These are phyloP conservation scores for Tolmerus cingulatus DNA, from an alignment of 2,888 invertebrate species.

Conservation along the genomic window DNA sequence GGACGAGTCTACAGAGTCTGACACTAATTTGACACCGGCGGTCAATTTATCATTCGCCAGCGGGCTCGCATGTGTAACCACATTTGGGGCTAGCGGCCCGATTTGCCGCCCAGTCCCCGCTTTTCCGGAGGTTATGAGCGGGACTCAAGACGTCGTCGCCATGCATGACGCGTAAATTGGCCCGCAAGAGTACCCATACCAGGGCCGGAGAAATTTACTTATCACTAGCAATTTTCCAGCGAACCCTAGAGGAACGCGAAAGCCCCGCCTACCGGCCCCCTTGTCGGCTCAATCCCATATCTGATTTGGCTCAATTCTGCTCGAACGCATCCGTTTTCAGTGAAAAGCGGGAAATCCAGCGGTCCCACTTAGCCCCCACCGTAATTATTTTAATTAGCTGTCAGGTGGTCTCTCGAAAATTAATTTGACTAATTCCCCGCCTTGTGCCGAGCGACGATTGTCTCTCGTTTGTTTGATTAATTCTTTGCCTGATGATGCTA, in stretches of 20 bases:
- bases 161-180: constrained; percentile 12
- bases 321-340: background rate
- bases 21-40: constrained; percentile 45
- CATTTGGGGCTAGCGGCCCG: background rate
- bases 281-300: background rate
- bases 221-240: background rate
- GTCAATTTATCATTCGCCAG: constrained; percentile 43
- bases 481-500: background rate
- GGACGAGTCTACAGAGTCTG: constrained; percentile 35
- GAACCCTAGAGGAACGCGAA: background rate
- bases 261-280: background rate
- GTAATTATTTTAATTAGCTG: constrained; percentile 34
- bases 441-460: background rate
- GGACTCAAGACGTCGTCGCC: background rate
- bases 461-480: constrained; percentile 4
- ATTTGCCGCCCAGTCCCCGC: background rate
- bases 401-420: constrained; percentile 4
- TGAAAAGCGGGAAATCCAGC: background rate
- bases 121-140: background rate
- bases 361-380: background rate
- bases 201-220: constrained; percentile 6
- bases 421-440: constrained; percentile 17
- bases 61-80: background rate
- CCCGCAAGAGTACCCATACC: background rate
- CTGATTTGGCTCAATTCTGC: background rate